Conservation (phyloP, 2,113 vertebrate species). For the Hemichromis elongatus region DNA sequence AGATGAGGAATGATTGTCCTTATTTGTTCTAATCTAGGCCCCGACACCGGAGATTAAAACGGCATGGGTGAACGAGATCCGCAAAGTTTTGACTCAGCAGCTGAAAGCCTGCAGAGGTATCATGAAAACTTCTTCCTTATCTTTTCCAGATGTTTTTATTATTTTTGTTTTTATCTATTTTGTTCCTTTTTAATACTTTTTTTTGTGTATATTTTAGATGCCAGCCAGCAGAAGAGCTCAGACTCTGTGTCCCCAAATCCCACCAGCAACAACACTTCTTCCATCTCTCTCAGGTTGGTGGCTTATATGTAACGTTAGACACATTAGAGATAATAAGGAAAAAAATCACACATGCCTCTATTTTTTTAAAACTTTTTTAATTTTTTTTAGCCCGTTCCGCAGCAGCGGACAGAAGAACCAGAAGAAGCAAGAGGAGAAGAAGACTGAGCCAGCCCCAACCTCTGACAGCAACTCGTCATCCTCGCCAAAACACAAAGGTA, state of each 20-base stretch:
- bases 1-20: accelerated
- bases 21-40: conserved; percentile 69
- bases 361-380: neutral
- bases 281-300: conserved; percentile 78
- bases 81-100: conserved; percentile 93
- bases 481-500: conserved; percentile 70
- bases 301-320: neutral
- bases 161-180: neutral
- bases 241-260: conserved; percentile 75
- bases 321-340: neutral
- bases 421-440: conserved; percentile 87
- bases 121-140: neutral
- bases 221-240: conserved; percentile 84
- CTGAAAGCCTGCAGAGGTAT: conserved; percentile 90
- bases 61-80: conserved; percentile 91
- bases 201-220: conserved; percentile 70
- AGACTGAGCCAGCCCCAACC: conserved; percentile 55
- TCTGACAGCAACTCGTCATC: conserved; percentile 39
- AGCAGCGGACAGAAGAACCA: conserved; percentile 72
- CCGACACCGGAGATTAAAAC: conserved; percentile 88
- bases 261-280: conserved; percentile 46
- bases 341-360: accelerated
- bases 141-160: neutral
- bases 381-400: conserved; percentile 77
- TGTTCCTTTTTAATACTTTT: neutral